phyloP scores from a whole-genome alignment of 1,140 invertebrate species.

The Drosophila ogumai region DNA sequence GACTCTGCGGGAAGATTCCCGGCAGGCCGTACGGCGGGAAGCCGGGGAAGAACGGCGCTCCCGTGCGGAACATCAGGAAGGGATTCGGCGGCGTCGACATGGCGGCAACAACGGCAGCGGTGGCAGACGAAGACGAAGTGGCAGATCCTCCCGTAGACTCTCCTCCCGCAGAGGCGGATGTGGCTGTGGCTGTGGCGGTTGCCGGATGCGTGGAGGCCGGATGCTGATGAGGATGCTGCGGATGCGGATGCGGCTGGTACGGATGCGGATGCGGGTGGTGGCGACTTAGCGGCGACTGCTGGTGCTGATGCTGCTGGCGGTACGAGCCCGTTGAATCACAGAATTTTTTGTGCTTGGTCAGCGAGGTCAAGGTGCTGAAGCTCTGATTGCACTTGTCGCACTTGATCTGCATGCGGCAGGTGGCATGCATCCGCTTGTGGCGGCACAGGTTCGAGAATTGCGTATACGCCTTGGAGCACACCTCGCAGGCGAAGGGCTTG shows the following conservation, averaged over 20 bases:
- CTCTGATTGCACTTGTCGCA: conserved; percentile 96
- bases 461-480: conserved; percentile 97
- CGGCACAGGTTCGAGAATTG: conserved; percentile 99
- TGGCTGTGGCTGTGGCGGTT: conserved; percentile 13
- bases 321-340: conserved; percentile 89
- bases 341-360: conserved; percentile 93
- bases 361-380: conserved; percentile 94
- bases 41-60: conserved; percentile 86
- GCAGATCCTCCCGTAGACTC: conserved; percentile 30
- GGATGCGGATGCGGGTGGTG: conserved; percentile 32
- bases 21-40: conserved; percentile 85
- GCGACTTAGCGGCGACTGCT: conserved; percentile 52
- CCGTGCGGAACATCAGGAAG: conserved; percentile 87
- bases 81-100: conserved; percentile 87
- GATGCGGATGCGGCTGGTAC: conserved; percentile 12
- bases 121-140: conserved; percentile 17
- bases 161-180: conserved; percentile 10
- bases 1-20: conserved; percentile 77
- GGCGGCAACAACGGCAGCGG: conserved; percentile 70
- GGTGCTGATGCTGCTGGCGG: conserved; percentile 27
- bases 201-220: conserved; percentile 1
- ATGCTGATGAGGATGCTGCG: conserved; percentile 23
- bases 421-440: conserved; percentile 99
- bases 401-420: conserved; percentile 94
- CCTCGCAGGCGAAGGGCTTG: conserved; percentile 98